Conservation (phyloP, 2,797 vertebrate genomes). For the Ptychadena robeensis region DNA sequence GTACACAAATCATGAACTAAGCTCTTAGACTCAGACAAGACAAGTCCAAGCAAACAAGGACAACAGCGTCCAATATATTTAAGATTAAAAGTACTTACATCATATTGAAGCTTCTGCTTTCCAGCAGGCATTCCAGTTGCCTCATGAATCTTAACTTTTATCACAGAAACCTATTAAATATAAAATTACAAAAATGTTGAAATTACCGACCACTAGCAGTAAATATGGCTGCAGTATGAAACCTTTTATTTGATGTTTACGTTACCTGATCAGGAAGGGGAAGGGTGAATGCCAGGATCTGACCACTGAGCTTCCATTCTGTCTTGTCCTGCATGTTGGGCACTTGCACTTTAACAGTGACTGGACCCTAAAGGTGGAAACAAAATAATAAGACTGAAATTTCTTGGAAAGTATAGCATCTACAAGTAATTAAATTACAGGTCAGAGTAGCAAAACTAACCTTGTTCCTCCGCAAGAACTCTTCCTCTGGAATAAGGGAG, state of each 20-base stretch:
- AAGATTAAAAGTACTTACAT: conserved; percentile 87
- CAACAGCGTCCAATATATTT: no score
- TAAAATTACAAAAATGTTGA: neutral
- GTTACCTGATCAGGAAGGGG: conserved; percentile 94
- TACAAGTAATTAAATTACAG: neutral
- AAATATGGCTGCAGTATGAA: neutral
- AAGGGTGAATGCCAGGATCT: conserved; percentile 93
- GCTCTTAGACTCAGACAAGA: no score
- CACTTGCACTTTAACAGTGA: conserved; percentile 96
- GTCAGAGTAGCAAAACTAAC: conserved; percentile 65
- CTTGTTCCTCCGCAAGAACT: conserved; percentile 96
- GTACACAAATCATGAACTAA: no score
- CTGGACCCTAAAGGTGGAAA: conserved; percentile 83
- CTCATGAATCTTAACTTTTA: conserved; percentile 99
- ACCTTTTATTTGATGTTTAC: no score
- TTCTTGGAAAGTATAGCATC: neutral
- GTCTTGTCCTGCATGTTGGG: conserved; percentile 99
- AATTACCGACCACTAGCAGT: neutral
- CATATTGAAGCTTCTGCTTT: conserved; percentile 96
- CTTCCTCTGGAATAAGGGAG: conserved; percentile 94
- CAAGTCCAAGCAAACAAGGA: no score
- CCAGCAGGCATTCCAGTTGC: conserved; percentile 98
- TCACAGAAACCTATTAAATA: conserved; percentile 89
- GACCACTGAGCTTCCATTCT: conserved; percentile 96
- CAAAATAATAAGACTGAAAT: conserved; percentile 45